Percentiles rank a stretch among this genome's conserved stretches.
These are phyloP conservation scores for Menidia beryllina DNA, from an alignment of 2,113 vertebrate genomes.

Conservation along the genomic window DNA sequence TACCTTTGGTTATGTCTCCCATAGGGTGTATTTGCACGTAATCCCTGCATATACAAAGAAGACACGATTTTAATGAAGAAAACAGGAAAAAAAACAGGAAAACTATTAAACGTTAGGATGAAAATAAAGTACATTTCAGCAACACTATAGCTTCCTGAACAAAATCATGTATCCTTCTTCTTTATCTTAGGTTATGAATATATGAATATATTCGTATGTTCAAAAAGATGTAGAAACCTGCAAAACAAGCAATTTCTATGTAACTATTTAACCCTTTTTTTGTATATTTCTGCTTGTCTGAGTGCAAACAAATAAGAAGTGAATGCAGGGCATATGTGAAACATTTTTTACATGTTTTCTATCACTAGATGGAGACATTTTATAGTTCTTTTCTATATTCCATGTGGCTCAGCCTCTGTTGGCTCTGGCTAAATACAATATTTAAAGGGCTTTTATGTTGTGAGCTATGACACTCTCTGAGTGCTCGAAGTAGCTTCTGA, in stretches of 20 bases:
- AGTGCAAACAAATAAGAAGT: neutral
- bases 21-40: neutral
- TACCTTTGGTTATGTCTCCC: neutral
- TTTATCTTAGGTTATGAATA: too few relatives aligned
- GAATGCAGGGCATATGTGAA: neutral
- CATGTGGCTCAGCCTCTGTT: neutral
- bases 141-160: neutral
- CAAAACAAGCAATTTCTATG: neutral
- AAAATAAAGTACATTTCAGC: neutral
- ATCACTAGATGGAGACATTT: slow-evolving; percentile 72
- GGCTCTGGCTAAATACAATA: neutral
- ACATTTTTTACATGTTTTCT: neutral
- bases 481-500: neutral
- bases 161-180: neutral
- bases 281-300: neutral
- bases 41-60: neutral
- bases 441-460: neutral
- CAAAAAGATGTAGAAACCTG: neutral
- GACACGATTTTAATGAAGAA: neutral
- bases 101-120: too few relatives aligned
- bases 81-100: too few relatives aligned
- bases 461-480: neutral
- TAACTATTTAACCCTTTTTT: neutral
- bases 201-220: too few relatives aligned
- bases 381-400: slow-evolving; percentile 7